Evolutionary conservation across 2,797 vertebrate species (phyloP), one percentile per base, ranked within the genome.

Genomic region (Falco novaeseelandiae): DNA sequence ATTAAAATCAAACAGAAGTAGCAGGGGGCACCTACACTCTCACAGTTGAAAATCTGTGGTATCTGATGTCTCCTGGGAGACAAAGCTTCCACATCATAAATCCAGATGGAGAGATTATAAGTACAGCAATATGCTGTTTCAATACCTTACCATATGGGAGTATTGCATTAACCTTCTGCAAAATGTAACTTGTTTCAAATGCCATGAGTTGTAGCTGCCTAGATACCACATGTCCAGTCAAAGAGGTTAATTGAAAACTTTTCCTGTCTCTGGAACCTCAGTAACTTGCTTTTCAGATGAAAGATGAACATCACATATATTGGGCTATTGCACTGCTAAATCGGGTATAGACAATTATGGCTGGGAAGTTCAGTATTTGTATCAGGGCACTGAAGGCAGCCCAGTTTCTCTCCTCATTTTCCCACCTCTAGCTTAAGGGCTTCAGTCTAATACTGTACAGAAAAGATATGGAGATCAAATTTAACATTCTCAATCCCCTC

Each of bases 211-310:
- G 51, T 10, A 83, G 29, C 76, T 92, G 34, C 69, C 81, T 91
- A 91, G 49, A 81, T 79, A 89, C 38, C 49, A 44, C 61, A 63
- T 74, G 36, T 55, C 65, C 79, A 78, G 72, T 66, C 94, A 88
- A 49, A 91, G 29, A 91, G 38, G 65, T 92, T 91, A 95, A 91
- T 91, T 88, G 93, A 70, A 82, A 70, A 17, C 4, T 22, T 83
- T 29, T 89, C 65, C 38, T 74, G 9, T 55, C 49, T 67, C 63
- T 74, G 22, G 16, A 87, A 12, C 26, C 26, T 90, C 58, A 58
- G 46, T n/a, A 72, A 86, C 65, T 61, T 74, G 19, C 42, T 78
- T 69, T 81, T 81, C 54, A 91, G 49, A 67, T 58, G n/a, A 79
- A 91, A 87, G 27, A 26, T 42, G 29, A 91, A 95, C 94, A 65